These are phyloP conservation scores for Hirtodrosophila histrioides DNA, from an alignment of 2,888 invertebrate species.

Conservation along the genomic window DNA sequence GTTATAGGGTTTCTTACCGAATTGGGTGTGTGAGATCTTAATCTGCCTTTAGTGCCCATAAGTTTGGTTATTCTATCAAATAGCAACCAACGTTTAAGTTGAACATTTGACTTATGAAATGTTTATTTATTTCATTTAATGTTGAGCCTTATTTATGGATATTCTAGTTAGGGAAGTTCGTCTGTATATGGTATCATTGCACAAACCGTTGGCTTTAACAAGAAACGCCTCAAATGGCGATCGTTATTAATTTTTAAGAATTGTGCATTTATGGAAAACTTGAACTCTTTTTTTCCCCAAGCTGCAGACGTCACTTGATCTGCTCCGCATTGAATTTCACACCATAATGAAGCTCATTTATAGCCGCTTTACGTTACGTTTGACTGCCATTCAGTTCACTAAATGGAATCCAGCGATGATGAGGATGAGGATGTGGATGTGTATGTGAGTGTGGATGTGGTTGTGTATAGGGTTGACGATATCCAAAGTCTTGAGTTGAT, in stretches of 20 bases:
- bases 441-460: slow-evolving; percentile 5
- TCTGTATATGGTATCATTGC: slow-evolving; percentile 4
- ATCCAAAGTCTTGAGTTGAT: slow-evolving; percentile 17
- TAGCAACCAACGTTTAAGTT: no score
- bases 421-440: neutral
- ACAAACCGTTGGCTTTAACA: slow-evolving; percentile 7
- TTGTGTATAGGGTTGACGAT: slow-evolving; percentile 5
- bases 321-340: slow-evolving; percentile 48
- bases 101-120: no score
- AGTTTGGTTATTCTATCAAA: no score
- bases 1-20: no score
- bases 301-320: slow-evolving; percentile 31
- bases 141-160: no score
- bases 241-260: slow-evolving; percentile 39
- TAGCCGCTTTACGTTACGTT: slow-evolving; percentile 42
- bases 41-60: no score
- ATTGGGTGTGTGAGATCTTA: no score
- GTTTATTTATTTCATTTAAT: no score
- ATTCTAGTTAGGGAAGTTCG: no score
- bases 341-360: slow-evolving; percentile 56
- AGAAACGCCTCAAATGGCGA: slow-evolving; percentile 26
- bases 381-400: slow-evolving; percentile 28
- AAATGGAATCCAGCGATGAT: slow-evolving; percentile 23
- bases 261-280: slow-evolving; percentile 47
- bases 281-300: slow-evolving; percentile 20